Percentiles rank a stretch among this genome's conserved stretches.
phyloP scores from a whole-genome alignment of 2,113 vertebrate species.

The Lynx canadensis region DNA sequence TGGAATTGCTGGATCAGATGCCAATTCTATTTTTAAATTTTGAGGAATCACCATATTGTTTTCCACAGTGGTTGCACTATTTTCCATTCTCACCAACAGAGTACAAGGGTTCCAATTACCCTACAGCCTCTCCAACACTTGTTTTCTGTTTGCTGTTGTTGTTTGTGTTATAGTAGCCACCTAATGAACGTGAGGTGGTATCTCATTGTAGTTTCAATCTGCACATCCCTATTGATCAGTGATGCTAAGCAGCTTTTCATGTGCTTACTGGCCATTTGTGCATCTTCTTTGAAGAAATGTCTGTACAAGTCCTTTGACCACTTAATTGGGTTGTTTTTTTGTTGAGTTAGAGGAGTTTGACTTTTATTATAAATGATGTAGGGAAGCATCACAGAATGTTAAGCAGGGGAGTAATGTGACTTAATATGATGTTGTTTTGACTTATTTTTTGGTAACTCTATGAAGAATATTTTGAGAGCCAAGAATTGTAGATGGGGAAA shows the following conservation, averaged over 20 bases:
- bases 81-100: not conserved
- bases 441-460: not conserved
- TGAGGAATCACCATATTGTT: not conserved
- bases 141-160: not conserved
- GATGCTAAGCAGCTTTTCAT: not conserved
- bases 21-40: not conserved
- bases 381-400: not conserved
- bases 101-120: not conserved
- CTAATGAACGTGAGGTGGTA: not conserved
- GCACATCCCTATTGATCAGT: not conserved
- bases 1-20: too few relatives aligned
- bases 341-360: not conserved
- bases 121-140: not conserved
- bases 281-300: not conserved
- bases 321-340: not conserved
- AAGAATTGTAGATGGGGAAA: not conserved
- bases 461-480: not conserved
- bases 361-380: not conserved
- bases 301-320: not conserved
- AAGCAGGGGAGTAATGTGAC: not conserved
- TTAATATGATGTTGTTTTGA: not conserved
- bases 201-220: not conserved
- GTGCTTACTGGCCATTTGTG: not conserved
- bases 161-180: not conserved
- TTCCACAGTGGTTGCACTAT: too few relatives aligned